Base-by-base conservation (phyloP, 2,113 vertebrate species). In the Sisor rabdophorus region DNA sequence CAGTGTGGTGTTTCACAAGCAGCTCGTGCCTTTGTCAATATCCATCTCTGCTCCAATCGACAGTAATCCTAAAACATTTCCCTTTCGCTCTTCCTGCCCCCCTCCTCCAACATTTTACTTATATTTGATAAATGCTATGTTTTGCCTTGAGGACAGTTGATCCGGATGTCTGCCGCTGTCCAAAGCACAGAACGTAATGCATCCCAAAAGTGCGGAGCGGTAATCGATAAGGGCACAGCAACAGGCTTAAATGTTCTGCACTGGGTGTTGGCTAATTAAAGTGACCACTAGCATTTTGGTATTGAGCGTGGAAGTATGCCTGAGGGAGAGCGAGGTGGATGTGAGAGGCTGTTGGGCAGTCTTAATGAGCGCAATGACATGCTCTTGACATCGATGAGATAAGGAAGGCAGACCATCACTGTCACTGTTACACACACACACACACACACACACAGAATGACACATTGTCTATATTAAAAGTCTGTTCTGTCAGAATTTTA, bases 341-440 rank as follows among this genome's bases (percentile, higher is more conserved):
- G 81, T 73, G 82, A 69, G 40, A 44, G 40, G 40, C 80, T 52
- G 80, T 86, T 85, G 76, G 74, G 67, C 71, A 87, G 86, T 89
- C 89, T 69, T 92, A 91, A 92, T 88, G 89, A 92, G 88, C 81
- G 61, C 71, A 82, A 85, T 88, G 86, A 87, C 87, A 91, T 88
- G 87, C 83, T 84, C 84, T 69, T 69, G 63, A 65, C 82, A 79
- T 89, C 86, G 65, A 90, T 87, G 86, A 83, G 78, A 78, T 87
- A 86, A 87, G 82, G 81, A 88, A 87, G 79, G 80, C 85, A 82
- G 84, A 81, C 67, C 85, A 68, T 86, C 80, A 69, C 78, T 88
- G 87, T 89, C 89, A 89, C 81, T 78, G 36, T 76, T 20, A 26
- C 71, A 19, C 71, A 44, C 52, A 26, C 30, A 24, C 53, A 26